A percentile compares a stretch with the other conserved stretches of the same genome.
phyloP scores from a whole-genome alignment of 2,797 vertebrate species.

The Leuciscus waleckii region DNA sequence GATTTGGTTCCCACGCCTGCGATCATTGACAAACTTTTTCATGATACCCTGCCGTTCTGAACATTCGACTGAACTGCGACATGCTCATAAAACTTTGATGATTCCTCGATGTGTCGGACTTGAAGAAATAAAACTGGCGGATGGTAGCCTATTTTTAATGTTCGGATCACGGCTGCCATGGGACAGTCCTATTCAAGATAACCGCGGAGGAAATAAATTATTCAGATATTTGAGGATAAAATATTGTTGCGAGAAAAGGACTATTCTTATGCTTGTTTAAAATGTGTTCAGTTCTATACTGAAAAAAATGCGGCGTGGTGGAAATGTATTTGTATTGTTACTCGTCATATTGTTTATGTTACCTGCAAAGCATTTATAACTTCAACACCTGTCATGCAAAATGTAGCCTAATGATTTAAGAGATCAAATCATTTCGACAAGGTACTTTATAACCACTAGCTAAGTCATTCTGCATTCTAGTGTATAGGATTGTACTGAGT shows the following conservation, averaged over 20 bases:
- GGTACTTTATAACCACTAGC: slow-evolving; percentile 42
- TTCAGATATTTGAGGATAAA: neutral
- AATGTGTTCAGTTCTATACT: slow-evolving; percentile 43
- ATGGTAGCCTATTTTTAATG: slow-evolving; percentile 7
- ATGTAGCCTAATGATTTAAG: slow-evolving; percentile 37
- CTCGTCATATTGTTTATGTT: slow-evolving; percentile 47
- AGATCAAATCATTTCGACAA: slow-evolving; percentile 29
- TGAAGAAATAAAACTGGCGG: neutral
- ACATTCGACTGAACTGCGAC: neutral
- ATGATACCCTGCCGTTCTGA: slow-evolving; percentile 98
- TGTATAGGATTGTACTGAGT: slow-evolving; percentile 4
- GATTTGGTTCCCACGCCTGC: slow-evolving; percentile 97
- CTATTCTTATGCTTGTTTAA: slow-evolving; percentile 53
- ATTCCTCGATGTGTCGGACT: neutral
- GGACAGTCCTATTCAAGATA: slow-evolving; percentile 4
- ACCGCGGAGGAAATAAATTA: slow-evolving; percentile 12
- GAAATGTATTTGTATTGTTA: slow-evolving; percentile 56
- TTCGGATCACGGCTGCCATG: neutral
- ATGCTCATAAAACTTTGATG: slow-evolving; percentile 15
- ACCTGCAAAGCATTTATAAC: slow-evolving; percentile 37
- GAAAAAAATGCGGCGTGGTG: slow-evolving; percentile 43
- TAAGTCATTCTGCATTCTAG: slow-evolving; percentile 10
- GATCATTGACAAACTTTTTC: slow-evolving; percentile 96
- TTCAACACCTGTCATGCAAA: slow-evolving; percentile 15
- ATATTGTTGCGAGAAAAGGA: neutral